Evolutionary conservation across 2,888 invertebrate genomes (phyloP).

Genomic region (Drosophila koepferae): DNA sequence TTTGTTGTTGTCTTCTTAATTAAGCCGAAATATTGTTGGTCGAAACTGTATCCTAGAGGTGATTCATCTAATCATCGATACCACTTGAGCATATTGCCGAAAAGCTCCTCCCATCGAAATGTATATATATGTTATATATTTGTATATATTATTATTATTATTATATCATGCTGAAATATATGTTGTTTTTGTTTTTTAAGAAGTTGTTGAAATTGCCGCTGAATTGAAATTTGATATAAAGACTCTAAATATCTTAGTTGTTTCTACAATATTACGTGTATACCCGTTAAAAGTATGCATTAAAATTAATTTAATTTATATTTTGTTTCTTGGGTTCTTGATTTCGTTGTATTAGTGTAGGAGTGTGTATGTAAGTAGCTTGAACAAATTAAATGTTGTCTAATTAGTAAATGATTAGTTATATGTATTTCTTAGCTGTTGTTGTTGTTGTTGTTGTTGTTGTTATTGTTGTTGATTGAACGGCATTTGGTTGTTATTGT

Average conservation of each 20-base stretch:
- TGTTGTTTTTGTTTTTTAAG: background rate
- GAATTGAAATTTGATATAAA: conserved; percentile 31
- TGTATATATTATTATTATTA: background rate
- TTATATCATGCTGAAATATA: background rate
- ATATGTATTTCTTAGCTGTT: conserved; percentile 33
- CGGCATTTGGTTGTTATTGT: conserved; percentile 54
- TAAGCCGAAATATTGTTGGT: conserved; percentile 70
- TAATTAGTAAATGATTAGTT: conserved; percentile 34
- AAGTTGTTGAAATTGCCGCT: conserved; percentile 29
- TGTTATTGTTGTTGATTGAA: conserved; percentile 48
- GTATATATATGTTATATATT: background rate
- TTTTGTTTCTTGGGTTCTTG: conserved; percentile 10
- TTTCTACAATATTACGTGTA: conserved; percentile 45
- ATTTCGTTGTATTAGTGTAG: conserved; percentile 24
- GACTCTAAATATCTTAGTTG: conserved; percentile 26
- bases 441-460: conserved; percentile 26
- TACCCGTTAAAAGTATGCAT: conserved; percentile 48
- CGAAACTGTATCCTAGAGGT: conserved; percentile 58
- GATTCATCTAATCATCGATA: conserved; percentile 49
- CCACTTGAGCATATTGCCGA: conserved; percentile 56
- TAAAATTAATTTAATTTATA: conserved; percentile 24
- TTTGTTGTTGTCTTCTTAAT: conserved; percentile 19
- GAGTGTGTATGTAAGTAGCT: conserved; percentile 21
- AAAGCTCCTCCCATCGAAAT: conserved; percentile 56
- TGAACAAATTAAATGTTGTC: conserved; percentile 45